phyloP scores from a whole-genome alignment of 2,797 vertebrate genomes.

The Champsocephalus gunnari region DNA sequence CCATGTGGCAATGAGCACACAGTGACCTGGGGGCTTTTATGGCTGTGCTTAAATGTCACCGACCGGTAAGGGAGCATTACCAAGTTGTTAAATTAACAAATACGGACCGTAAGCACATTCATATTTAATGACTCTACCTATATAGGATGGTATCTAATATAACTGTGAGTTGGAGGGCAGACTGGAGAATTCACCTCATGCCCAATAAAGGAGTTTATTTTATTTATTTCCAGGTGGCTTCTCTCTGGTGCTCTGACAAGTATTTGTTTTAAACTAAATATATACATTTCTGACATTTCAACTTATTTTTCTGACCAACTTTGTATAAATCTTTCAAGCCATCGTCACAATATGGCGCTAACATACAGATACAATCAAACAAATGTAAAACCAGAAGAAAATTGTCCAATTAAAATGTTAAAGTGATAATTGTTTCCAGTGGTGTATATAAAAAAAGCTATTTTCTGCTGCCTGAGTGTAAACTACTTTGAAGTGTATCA shows the following conservation, averaged over 20 bases:
- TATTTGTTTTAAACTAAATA: conserved; percentile 10
- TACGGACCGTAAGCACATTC: conserved; percentile 18
- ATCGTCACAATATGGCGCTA: no score
- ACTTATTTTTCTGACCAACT: not conserved
- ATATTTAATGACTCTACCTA: conserved; percentile 39
- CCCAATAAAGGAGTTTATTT: not conserved
- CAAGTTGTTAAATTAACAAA: conserved; percentile 54
- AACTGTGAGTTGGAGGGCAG: conserved; percentile 2
- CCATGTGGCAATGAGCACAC: conserved; percentile 35
- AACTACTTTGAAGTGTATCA: not conserved
- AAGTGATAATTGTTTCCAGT: no score
- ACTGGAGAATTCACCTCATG: conserved; percentile 8
- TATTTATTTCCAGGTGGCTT: conserved; percentile 15
- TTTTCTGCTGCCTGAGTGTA: not conserved
- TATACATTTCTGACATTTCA: conserved; percentile 17
- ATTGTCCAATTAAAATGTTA: no score
- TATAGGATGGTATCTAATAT: conserved; percentile 39
- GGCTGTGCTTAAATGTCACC: conserved; percentile 66
- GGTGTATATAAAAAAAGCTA: no score
- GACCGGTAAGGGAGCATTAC: conserved; percentile 34
- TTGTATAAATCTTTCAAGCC: no score
- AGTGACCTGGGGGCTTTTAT: conserved; percentile 40
- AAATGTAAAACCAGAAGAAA: no score
- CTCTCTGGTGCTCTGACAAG: not conserved
- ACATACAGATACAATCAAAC: no score